phyloP scores from a whole-genome alignment of 2,888 invertebrate species.

The Drosophila testacea region DNA sequence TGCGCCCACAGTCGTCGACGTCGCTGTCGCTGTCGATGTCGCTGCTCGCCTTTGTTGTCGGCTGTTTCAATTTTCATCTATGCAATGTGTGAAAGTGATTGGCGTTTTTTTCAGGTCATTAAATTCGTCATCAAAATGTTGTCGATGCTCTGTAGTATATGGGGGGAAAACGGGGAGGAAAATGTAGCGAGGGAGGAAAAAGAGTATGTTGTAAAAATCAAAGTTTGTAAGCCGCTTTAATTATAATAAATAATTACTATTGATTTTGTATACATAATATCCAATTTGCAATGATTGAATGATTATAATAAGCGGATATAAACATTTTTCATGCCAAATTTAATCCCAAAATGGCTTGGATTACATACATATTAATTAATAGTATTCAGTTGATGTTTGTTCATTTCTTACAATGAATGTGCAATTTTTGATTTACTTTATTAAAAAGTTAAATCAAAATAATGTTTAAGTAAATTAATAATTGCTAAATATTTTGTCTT shows the following conservation, averaged over 20 bases:
- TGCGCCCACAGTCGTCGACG: constrained; percentile 60
- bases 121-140: constrained; percentile 70
- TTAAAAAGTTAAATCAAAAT: background rate
- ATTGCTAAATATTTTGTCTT: no score
- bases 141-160: constrained; percentile 15
- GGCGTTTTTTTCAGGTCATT: constrained; percentile 72
- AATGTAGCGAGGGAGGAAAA: background rate
- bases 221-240: constrained; percentile 40
- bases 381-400: background rate
- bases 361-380: background rate
- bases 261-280: constrained; percentile 46
- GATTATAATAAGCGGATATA: constrained; percentile 15
- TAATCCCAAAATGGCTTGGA: background rate
- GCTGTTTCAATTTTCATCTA: constrained; percentile 72
- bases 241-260: constrained; percentile 60
- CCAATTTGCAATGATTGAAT: constrained; percentile 36
- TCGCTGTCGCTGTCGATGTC: constrained; percentile 41
- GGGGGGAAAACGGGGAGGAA: constrained; percentile 7
- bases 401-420: background rate
- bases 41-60: constrained; percentile 62
- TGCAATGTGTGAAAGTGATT: constrained; percentile 77
- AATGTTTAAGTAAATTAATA: background rate
- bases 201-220: constrained; percentile 17
- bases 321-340: constrained; percentile 1
- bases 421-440: background rate